A percentile compares a stretch with the other conserved stretches of the same genome.
phyloP scores from a whole-genome alignment of 2,113 vertebrate species.

The Callipepla squamata region DNA sequence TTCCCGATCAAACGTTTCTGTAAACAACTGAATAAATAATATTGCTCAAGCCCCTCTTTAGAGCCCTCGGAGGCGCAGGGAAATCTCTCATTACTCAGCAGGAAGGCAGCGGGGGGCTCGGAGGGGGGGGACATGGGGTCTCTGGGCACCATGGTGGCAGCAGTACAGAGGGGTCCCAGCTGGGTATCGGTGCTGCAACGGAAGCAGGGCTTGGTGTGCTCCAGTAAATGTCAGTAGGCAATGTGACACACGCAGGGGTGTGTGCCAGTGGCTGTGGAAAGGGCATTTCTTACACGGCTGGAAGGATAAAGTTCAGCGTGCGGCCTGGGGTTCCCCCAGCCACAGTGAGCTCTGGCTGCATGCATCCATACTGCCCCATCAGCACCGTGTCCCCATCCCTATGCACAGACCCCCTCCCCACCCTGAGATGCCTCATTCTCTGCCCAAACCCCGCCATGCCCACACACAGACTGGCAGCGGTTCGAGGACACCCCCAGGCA shows the following conservation, averaged over 20 bases:
- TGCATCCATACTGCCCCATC: not conserved
- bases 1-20: constrained; percentile 75
- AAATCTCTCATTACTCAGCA: constrained; percentile 70
- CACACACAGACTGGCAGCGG: not conserved
- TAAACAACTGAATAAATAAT: constrained; percentile 82
- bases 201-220: not conserved
- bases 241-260: constrained; percentile 18
- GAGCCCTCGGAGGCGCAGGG: constrained; percentile 43
- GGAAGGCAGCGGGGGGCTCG: not conserved
- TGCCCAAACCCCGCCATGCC: not conserved
- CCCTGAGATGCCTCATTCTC: not conserved
- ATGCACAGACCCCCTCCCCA: not conserved
- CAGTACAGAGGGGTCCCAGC: not conserved
- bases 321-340: not conserved
- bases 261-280: constrained; percentile 35
- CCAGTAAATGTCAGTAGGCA: constrained; percentile 70
- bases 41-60: constrained; percentile 70
- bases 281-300: constrained; percentile 48
- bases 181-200: not conserved
- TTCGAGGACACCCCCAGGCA: not conserved
- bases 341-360: fast-evolving
- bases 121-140: not conserved
- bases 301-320: constrained; percentile 56
- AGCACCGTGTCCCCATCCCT: not conserved
- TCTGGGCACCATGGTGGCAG: not conserved